A percentile compares a stretch with the other conserved stretches of the same genome.
Evolutionary conservation across 2,113 vertebrate genomes (phyloP).

Genomic region (Pyrgilauda ruficollis): DNA sequence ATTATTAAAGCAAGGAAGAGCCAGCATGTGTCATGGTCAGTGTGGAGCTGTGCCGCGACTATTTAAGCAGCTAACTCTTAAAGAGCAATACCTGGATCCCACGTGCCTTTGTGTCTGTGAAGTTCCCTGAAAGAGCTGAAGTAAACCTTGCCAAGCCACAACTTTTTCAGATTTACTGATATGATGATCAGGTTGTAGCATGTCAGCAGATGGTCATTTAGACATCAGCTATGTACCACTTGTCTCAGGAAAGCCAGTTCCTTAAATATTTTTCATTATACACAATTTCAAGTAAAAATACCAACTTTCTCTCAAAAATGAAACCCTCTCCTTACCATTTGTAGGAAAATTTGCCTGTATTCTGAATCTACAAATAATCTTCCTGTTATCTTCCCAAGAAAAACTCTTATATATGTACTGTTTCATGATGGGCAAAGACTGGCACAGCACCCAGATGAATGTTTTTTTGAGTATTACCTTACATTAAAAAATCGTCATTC

Average conservation of each 20-base stretch:
- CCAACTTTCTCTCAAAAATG: neutral
- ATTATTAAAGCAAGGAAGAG: neutral
- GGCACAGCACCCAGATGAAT: neutral
- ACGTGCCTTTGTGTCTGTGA: neutral
- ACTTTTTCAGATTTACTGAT: neutral
- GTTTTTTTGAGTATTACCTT: neutral
- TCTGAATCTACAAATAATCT: neutral
- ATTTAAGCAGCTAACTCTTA: neutral
- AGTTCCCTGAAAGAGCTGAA: neutral
- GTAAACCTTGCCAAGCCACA: neutral
- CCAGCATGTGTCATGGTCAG: neutral
- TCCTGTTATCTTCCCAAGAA: neutral
- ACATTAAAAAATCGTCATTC: neutral
- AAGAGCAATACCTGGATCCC: neutral
- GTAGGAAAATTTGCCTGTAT: neutral
- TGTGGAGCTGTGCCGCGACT: neutral
- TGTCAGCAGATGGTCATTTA: neutral
- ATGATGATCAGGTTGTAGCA: neutral
- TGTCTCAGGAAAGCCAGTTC: neutral
- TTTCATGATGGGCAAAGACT: neutral
- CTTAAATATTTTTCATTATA: neutral
- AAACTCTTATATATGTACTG: neutral
- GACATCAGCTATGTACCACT: neutral
- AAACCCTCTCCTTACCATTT: fast-evolving
- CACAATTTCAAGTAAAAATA: neutral